phyloP scores from a whole-genome alignment of 2,797 vertebrate genomes.

The Iguana delicatissima region DNA sequence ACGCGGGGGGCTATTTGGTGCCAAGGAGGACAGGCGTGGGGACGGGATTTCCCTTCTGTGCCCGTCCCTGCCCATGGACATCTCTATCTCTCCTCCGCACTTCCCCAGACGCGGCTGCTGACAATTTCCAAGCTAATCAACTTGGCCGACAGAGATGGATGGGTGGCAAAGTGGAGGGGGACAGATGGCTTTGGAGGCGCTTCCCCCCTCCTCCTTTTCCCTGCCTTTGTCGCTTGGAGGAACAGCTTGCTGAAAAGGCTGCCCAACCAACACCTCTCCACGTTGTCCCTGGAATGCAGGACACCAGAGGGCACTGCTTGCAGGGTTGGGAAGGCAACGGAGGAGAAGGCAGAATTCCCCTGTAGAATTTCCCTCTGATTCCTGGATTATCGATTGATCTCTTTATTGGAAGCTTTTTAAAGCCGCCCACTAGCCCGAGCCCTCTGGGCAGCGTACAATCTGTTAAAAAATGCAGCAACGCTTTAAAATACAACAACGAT shows the following conservation, averaged over 20 bases:
- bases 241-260: neutral
- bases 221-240: neutral
- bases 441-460: neutral
- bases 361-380: neutral
- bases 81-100: neutral
- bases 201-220: neutral
- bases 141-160: neutral
- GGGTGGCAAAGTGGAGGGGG: neutral
- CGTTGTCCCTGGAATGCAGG: neutral
- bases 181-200: neutral
- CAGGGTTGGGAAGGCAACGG: neutral
- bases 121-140: constrained; percentile 5
- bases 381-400: neutral
- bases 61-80: neutral
- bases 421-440: neutral
- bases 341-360: neutral
- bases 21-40: neutral
- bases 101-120: neutral
- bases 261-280: too few species aligned
- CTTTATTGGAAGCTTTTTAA: neutral
- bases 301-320: neutral
- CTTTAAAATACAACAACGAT: too few species aligned
- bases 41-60: too few species aligned
- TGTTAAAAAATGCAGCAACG: too few species aligned
- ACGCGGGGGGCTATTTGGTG: neutral